Evolutionary conservation across 1,140 invertebrate species (phyloP).

Genomic region (Pteromalus puparum): DNA sequence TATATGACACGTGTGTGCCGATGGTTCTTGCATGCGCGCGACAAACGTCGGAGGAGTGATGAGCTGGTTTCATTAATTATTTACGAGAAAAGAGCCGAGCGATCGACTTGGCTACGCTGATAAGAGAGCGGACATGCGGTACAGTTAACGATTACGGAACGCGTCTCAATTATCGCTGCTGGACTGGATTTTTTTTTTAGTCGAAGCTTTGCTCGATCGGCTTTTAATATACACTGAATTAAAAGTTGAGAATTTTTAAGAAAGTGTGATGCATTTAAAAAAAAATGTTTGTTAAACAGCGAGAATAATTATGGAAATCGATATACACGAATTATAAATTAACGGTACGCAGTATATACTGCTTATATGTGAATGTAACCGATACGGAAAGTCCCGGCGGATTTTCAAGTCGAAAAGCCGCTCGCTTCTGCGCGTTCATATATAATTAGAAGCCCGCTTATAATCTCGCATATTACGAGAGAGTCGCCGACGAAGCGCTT

Average conservation of each 20-base stretch:
- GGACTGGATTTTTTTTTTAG: not conserved
- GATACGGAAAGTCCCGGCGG: too few relatives aligned
- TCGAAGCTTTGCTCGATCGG: too few relatives aligned
- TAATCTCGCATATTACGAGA: not conserved
- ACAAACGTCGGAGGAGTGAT: constrained; percentile 3
- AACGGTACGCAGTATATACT: too few relatives aligned
- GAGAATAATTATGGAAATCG: too few relatives aligned
- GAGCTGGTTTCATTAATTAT: constrained; percentile 9
- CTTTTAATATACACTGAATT: too few relatives aligned
- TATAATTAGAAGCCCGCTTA: not conserved
- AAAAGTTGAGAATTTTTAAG: too few relatives aligned
- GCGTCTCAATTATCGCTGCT: constrained; percentile 1
- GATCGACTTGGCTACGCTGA: not conserved
- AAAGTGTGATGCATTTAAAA: too few relatives aligned
- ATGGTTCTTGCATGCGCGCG: not conserved
- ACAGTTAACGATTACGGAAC: not conserved
- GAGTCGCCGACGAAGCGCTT: not conserved
- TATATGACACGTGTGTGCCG: too few relatives aligned
- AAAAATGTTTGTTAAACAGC: too few relatives aligned
- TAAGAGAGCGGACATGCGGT: not conserved
- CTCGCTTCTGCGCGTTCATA: not conserved
- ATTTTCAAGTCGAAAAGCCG: not conserved
- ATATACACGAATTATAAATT: too few relatives aligned
- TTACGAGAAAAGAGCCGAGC: not conserved
- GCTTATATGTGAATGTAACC: too few relatives aligned